Evolutionary conservation across 2,113 vertebrate genomes (phyloP).

Genomic region (Mionectes macconnelli): DNA sequence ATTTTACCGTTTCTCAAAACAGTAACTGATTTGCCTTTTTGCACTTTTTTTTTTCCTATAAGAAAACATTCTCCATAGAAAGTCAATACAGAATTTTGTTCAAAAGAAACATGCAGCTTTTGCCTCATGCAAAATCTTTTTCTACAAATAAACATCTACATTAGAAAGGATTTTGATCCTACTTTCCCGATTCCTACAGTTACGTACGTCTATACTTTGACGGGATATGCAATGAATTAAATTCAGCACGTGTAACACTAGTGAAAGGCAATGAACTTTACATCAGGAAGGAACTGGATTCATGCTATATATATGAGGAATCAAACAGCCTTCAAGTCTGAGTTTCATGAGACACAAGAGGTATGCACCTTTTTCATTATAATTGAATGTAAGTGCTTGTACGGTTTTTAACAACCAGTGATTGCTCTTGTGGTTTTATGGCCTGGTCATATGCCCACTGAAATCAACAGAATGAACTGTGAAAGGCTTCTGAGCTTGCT

Average conservation of each 20-base stretch:
- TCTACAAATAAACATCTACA: background rate
- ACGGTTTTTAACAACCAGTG: slow-evolving; percentile 63
- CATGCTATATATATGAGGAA: slow-evolving; percentile 40
- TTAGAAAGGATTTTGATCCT: background rate
- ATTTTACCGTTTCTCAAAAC: background rate
- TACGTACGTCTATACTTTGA: fast-evolving
- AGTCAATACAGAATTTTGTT: background rate
- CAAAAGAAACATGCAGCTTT: background rate
- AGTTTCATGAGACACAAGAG: slow-evolving; percentile 65
- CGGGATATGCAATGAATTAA: background rate
- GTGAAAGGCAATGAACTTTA: slow-evolving; percentile 57
- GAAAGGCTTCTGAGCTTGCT: slow-evolving; percentile 45
- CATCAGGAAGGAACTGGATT: slow-evolving; percentile 49
- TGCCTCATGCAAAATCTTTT: background rate
- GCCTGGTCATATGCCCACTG: slow-evolving; percentile 53
- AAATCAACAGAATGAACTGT: slow-evolving; percentile 63
- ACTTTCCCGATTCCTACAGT: background rate
- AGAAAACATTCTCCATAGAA: background rate
- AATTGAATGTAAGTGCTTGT: slow-evolving; percentile 64
- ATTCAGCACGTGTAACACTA: slow-evolving; percentile 41
- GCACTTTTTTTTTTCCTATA: background rate
- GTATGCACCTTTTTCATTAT: slow-evolving; percentile 66
- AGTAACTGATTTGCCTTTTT: background rate
- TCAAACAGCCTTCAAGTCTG: slow-evolving; percentile 52
- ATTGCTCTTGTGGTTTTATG: slow-evolving; percentile 65